Conservation (phyloP, 2,888 invertebrate genomes). For the Euzophera pinguis region DNA sequence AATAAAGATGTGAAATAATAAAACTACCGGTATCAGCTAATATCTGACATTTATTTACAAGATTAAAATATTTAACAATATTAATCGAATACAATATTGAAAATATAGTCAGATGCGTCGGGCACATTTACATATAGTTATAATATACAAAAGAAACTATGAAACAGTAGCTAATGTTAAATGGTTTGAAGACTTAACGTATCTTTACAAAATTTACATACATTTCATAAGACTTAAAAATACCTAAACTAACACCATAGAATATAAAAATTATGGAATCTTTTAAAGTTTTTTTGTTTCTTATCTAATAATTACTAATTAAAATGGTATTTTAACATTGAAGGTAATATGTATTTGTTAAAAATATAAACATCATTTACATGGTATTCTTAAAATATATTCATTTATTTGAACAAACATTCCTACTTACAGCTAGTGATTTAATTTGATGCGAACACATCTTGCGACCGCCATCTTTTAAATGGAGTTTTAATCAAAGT, state of each 20-base stretch:
- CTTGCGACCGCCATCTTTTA: constrained; percentile 29
- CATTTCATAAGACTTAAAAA: constrained; percentile 41
- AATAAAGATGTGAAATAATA: constrained; percentile 21
- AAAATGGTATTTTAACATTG: constrained; percentile 26
- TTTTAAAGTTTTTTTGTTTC: constrained; percentile 31
- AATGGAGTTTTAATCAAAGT: no score
- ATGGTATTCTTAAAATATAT: constrained; percentile 48
- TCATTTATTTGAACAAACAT: constrained; percentile 39
- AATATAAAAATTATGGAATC: constrained; percentile 68
- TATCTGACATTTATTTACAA: constrained; percentile 66
- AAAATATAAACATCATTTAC: constrained; percentile 51
- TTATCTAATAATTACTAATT: constrained; percentile 28
- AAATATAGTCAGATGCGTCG: constrained; percentile 22
- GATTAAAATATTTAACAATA: constrained; percentile 58
- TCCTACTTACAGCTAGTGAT: constrained; percentile 32
- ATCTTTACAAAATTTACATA: constrained; percentile 73
- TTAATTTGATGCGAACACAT: constrained; percentile 40
- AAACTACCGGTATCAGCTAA: constrained; percentile 41
- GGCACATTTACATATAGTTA: constrained; percentile 16
- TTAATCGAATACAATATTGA: constrained; percentile 50
- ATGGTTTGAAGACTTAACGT: constrained; percentile 23
- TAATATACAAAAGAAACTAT: constrained; percentile 15
- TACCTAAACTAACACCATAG: constrained; percentile 45
- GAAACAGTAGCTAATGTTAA: constrained; percentile 1
- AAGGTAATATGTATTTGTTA: constrained; percentile 32